Evolutionary conservation across 2,888 invertebrate genomes (phyloP).

Genomic region (Euzophera pinguis): DNA sequence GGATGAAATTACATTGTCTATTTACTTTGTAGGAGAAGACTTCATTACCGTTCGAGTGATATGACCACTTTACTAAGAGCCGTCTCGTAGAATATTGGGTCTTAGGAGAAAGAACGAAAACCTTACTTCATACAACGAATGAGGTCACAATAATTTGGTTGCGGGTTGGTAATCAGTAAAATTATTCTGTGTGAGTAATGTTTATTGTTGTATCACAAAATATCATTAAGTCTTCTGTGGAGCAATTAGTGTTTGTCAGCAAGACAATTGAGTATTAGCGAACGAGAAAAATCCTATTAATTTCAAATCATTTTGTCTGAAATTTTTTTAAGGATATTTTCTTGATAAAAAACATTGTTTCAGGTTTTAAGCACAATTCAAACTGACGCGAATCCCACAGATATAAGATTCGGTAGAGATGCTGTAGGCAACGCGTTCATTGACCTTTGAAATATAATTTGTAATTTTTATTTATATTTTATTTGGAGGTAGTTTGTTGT

Average conservation of each 20-base stretch:
- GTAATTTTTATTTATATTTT: no score
- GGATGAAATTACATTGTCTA: conserved; percentile 7
- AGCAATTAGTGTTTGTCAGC: not conserved
- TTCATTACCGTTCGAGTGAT: conserved; percentile 20
- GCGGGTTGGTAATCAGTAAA: conserved; percentile 5
- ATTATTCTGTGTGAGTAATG: conserved; percentile 7
- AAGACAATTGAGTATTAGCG: not conserved
- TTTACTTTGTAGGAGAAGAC: conserved; percentile 17
- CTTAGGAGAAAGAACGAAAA: not conserved
- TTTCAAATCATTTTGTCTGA: no score
- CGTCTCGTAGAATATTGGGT: conserved; percentile 5
- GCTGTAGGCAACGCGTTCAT: no score
- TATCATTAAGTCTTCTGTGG: not conserved
- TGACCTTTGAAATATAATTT: no score
- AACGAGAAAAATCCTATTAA: not conserved
- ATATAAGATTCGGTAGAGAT: no score
- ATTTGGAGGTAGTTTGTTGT: no score
- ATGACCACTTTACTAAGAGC: conserved; percentile 17
- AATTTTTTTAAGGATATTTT: no score
- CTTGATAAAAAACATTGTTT: no score
- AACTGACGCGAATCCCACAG: no score
- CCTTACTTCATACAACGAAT: not conserved
- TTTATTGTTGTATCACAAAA: not conserved
- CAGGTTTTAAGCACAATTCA: no score
- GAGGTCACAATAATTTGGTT: conserved; percentile 7